Evolutionary conservation across 2,113 vertebrate species (phyloP), one percentile per base, ranked within the genome.

Genomic region (Centropus unirufus): DNA sequence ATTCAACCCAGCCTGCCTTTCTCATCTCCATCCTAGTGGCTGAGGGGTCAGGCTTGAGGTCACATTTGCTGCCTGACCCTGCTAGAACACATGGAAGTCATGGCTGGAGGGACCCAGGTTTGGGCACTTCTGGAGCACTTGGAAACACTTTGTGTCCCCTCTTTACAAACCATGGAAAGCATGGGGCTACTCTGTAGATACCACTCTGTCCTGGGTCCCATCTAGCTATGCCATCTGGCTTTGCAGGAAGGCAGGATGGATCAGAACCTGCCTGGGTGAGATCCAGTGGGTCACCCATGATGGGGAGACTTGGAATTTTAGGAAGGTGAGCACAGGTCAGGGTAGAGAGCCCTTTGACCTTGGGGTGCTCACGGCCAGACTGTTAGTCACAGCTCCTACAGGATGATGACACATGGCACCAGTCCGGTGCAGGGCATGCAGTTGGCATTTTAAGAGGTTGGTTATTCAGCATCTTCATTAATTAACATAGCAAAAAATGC

Each of bases 171-270:
- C 29, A 44, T 1, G 5, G 21, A n/a, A 76, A 76, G 2, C 36
- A 3, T 0, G 11, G 27, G 11, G 36, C 44, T 49, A 12, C 39
- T 17, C 12, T 1, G 1, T 5, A 16, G 62, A 5, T 22, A n/a
- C 23, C 20, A 55, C 66, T 49, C 57, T 24, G 10, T 30, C 20
- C 87, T 39, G 42, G 23, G 63, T 40, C 84, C 36, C 66, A n/a
- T 23, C 46, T 51, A 13, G 54, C 54, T 26, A 39, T 20, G 36
- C 58, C n/a, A 14, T 5, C 59, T 64, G 67, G 15, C 27, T 42
- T 54, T 0, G 5, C 5, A 10, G n/a, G 27, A 21, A 67, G 51
- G 22, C 24, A 58, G 57, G 14, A 46, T 5, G 61, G 36, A 22
- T 63, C 70, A 61, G 67, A 34, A 49, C 30, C 72, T 83, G 32